phyloP scores from a whole-genome alignment of 1,140 invertebrate species.

The Macrobrachium nipponense region DNA sequence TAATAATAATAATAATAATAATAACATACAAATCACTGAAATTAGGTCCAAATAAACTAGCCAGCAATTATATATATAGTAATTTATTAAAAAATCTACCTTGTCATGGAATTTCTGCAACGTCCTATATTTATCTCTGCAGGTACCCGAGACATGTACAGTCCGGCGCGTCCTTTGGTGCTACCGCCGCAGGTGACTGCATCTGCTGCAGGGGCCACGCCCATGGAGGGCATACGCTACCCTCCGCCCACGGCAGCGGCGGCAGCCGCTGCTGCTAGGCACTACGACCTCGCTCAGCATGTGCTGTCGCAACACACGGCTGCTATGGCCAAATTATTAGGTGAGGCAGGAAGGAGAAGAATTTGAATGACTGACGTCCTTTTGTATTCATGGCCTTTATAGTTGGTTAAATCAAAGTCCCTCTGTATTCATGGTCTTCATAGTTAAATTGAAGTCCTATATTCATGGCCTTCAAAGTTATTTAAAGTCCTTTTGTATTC shows the following conservation, averaged over 20 bases:
- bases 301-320: slow-evolving; percentile 90
- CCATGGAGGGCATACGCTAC: slow-evolving; percentile 53
- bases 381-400: not conserved
- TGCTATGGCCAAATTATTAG: slow-evolving; percentile 85
- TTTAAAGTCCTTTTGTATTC: too few relatives aligned
- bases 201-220: slow-evolving; percentile 1
- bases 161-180: slow-evolving; percentile 49
- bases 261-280: slow-evolving; percentile 69
- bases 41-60: not conserved
- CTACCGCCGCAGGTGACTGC: slow-evolving; percentile 40
- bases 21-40: not conserved
- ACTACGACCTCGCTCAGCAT: slow-evolving; percentile 89
- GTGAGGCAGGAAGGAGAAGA: slow-evolving; percentile 71
- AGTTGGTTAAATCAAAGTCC: not conserved
- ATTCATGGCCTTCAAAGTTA: too few relatives aligned
- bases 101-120: not conserved
- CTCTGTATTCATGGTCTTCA: not conserved
- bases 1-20: too few relatives aligned
- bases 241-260: slow-evolving; percentile 44
- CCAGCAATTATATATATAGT: not conserved
- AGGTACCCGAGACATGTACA: slow-evolving; percentile 58
- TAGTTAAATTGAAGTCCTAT: not conserved
- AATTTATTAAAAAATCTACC: not conserved
- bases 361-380: not conserved
- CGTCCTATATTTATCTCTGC: not conserved